Evolutionary conservation across 2,113 vertebrate genomes (phyloP).

Genomic region (Carassius carassius): DNA sequence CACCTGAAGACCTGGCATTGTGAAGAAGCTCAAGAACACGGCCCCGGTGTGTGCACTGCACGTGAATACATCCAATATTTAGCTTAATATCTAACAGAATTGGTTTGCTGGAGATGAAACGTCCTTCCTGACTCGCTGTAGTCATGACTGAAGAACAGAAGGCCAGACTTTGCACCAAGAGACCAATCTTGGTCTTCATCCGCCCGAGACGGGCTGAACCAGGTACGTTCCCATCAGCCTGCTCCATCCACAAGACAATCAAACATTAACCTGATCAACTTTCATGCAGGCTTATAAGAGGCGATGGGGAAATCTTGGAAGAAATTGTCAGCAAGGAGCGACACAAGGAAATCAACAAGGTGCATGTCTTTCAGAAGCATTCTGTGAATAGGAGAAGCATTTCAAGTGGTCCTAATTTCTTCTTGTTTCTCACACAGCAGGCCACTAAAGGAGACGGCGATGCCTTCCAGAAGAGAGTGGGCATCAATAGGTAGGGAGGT

Average conservation of each 20-base stretch:
- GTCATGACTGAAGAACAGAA: constrained; percentile 95
- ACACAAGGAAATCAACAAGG: constrained; percentile 96
- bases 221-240: constrained; percentile 72
- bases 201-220: constrained; percentile 89
- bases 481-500: constrained; percentile 69
- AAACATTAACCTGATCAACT: neutral
- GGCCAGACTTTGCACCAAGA: constrained; percentile 89
- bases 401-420: neutral
- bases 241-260: no score
- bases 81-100: no score
- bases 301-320: constrained; percentile 93
- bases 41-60: constrained; percentile 77
- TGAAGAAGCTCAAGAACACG: constrained; percentile 76
- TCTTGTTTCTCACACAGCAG: constrained; percentile 73
- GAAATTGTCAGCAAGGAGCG: constrained; percentile 92
- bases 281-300: constrained; percentile 85
- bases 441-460: constrained; percentile 86
- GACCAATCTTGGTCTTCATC: constrained; percentile 91
- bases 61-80: no score
- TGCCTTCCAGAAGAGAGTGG: constrained; percentile 85
- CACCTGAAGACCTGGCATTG: constrained; percentile 86
- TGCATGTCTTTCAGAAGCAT: constrained; percentile 54
- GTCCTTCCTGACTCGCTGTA: constrained; percentile 55
- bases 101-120: no score
- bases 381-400: neutral